These are phyloP conservation scores for Muscidifurax raptorellus DNA, from an alignment of 1,140 invertebrate genomes.

Conservation along the genomic window DNA sequence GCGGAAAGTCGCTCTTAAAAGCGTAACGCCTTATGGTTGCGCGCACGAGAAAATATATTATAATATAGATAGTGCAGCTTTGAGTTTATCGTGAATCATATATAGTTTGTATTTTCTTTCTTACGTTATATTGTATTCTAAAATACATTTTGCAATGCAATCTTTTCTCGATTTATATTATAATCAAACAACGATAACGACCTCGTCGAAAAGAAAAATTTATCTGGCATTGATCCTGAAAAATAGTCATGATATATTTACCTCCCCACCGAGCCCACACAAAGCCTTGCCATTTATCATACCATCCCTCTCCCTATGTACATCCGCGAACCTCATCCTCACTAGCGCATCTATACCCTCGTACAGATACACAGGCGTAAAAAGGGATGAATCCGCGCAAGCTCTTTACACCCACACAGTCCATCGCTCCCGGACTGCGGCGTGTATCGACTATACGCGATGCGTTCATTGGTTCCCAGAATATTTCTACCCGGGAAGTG, in stretches of 20 bases:
- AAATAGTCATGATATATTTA: neutral
- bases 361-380: neutral
- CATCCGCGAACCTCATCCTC: neutral
- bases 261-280: too few species aligned
- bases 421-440: neutral
- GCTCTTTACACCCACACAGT: neutral
- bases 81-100: too few species aligned
- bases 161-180: neutral
- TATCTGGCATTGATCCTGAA: neutral
- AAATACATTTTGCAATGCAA: too few species aligned
- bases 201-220: too few species aligned
- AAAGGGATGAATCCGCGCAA: neutral
- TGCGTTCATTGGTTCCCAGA: conserved; percentile 3
- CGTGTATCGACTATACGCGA: neutral
- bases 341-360: too few species aligned
- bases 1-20: neutral
- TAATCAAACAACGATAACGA: too few species aligned
- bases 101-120: too few species aligned
- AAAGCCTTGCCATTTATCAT: neutral
- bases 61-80: too few species aligned
- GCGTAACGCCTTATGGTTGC: neutral
- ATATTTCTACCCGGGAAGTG: conserved; percentile 13
- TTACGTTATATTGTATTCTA: too few species aligned
- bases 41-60: neutral
- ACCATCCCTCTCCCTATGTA: neutral